These are phyloP conservation scores for Xiphophorus hellerii DNA, from an alignment of 2,113 vertebrate species.

Conservation along the genomic window DNA sequence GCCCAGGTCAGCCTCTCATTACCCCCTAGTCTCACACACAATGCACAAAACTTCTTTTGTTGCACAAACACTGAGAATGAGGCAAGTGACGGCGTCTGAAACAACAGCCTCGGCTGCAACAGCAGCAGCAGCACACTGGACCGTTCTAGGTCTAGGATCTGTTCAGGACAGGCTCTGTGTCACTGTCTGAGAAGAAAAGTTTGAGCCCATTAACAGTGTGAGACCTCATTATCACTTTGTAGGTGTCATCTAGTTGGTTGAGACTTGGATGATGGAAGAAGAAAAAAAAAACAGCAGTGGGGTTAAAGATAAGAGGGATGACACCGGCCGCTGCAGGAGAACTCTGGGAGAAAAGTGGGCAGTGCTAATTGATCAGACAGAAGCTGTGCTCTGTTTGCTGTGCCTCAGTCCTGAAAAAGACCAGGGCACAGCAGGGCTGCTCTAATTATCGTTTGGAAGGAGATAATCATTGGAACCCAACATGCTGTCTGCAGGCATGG, in stretches of 20 bases:
- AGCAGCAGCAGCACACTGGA: not conserved
- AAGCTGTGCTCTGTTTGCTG: conserved; percentile 40
- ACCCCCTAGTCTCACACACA: conserved; percentile 36
- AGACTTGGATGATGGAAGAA: conserved; percentile 6
- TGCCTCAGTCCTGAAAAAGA: conserved; percentile 46
- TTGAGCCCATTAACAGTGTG: conserved; percentile 15
- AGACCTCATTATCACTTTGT: conserved; percentile 39
- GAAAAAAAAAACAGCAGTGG: conserved; percentile 8
- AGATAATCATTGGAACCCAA: conserved; percentile 60
- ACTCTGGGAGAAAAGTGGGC: conserved; percentile 49
- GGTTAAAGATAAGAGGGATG: conserved; percentile 16
- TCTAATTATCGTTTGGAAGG: conserved; percentile 67
- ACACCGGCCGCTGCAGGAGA: conserved; percentile 26
- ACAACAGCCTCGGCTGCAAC: conserved; percentile 20
- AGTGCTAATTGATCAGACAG: conserved; percentile 59
- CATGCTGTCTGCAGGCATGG: conserved; percentile 52
- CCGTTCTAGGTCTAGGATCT: conserved; percentile 9
- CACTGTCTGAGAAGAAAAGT: conserved; percentile 33
- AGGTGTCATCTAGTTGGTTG: conserved; percentile 15
- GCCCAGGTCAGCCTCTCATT: conserved; percentile 53
- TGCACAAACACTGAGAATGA: conserved; percentile 24
- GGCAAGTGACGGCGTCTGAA: conserved; percentile 25
- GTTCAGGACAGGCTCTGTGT: conserved; percentile 33
- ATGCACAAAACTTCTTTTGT: conserved; percentile 46
- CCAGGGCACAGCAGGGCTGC: conserved; percentile 59